Base-by-base conservation (phyloP, 2,888 invertebrate genomes). In the Aphidius colemani region DNA sequence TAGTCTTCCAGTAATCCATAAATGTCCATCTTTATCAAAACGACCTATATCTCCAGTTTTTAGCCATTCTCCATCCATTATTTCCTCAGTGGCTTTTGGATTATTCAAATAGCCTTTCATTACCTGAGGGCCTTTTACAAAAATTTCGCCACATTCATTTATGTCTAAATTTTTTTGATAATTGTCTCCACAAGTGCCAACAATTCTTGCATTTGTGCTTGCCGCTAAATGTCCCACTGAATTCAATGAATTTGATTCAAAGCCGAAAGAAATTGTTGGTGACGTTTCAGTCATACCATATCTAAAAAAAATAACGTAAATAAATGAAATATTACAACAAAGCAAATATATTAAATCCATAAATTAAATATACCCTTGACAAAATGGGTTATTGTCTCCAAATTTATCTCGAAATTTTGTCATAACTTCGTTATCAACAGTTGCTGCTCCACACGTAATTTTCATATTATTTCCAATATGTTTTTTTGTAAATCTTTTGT, bases 41-140 rank as follows among this genome's bases (percentile, higher is more conserved):
- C 85, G 83, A 0, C 85, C 90, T 59, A 93, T 78, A 75, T 94
- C 89, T 11, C 92, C 92, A 18, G 89, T 88, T 74, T 88, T 88
- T 11, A 93, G 83, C 93, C 94, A 95, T 5, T 90, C 91, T 46
- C 89, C 87, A 63, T 85, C 85, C 67, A 94, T 87, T 7, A 86
- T 86, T 8, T 90, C 87, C 9, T 85, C 83, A 7, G 90, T 95
- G 1, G 92, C 93, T 76, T 90, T 84, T 3, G 88, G 87, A 74
- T 92, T 91, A 68, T 92, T 88, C 67, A 87, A 86, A 78, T 95
- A 95, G 0, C 93, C 91, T 66, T 86, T 84, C 92, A 94, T 94
- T 0, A 94, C 88, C 82, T 93, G 92, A 0, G 93, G 93, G 0
- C 94, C 94, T 64, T 88, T 86, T 0, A 93, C 82, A 61, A 89